A percentile compares a stretch with the other conserved stretches of the same genome.
phyloP scores from a whole-genome alignment of 2,113 vertebrate species.

The Fulmarus glacialis region DNA sequence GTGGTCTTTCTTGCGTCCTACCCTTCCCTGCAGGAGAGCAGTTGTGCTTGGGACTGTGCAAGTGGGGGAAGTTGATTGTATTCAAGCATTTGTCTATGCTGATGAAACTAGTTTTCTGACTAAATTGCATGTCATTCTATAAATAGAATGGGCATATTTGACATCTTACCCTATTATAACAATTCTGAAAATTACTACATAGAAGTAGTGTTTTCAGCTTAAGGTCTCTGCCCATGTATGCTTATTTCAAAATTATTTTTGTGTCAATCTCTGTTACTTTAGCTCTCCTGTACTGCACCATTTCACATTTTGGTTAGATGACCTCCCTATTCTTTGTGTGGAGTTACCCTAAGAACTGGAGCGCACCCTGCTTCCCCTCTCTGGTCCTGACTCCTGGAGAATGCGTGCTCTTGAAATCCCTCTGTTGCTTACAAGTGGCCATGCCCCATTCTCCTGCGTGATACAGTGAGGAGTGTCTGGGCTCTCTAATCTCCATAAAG shows the following conservation, averaged over 20 bases:
- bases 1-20: background rate
- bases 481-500: background rate
- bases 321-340: background rate
- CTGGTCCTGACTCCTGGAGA: background rate
- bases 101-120: constrained; percentile 30
- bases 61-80: background rate
- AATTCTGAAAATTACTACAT: constrained; percentile 35
- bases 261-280: background rate
- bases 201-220: background rate
- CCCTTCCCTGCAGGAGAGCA: background rate
- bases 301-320: background rate
- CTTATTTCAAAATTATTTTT: background rate
- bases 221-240: background rate
- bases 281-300: background rate
- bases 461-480: background rate
- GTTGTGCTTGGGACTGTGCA: background rate
- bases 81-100: background rate
- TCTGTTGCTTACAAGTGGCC: background rate
- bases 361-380: background rate
- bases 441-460: background rate
- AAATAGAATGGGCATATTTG: constrained; percentile 15
- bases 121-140: background rate
- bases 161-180: constrained; percentile 18
- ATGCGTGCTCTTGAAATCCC: background rate
- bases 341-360: background rate